phyloP scores from a whole-genome alignment of 2,797 vertebrate species.

The Malurus splendens region DNA sequence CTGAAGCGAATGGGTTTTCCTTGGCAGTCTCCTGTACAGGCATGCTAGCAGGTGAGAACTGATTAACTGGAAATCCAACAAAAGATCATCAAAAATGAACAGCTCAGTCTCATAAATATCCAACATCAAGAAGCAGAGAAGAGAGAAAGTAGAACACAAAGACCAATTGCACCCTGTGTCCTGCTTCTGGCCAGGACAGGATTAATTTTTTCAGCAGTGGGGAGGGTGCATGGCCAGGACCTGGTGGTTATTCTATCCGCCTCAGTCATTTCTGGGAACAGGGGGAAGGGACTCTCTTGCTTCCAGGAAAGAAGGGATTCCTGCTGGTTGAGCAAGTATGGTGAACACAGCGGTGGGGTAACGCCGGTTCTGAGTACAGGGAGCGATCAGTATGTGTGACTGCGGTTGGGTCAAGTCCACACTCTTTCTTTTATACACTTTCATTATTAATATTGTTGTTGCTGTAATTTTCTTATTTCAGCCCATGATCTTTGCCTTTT shows the following conservation, averaged over 20 bases:
- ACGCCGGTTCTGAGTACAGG: background rate
- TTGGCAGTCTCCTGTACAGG: background rate
- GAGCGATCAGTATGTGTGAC: background rate
- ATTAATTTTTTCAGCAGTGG: background rate
- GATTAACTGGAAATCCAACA: background rate
- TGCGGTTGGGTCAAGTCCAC: background rate
- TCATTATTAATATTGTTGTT: background rate
- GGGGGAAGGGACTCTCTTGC: background rate
- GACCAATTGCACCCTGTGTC: background rate
- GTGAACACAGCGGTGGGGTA: background rate
- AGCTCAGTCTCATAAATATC: background rate
- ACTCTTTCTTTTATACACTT: background rate
- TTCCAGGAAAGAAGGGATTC: background rate
- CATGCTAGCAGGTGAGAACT: background rate
- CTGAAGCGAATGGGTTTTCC: background rate
- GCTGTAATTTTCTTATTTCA: background rate
- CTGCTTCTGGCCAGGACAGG: background rate
- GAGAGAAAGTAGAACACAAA: background rate
- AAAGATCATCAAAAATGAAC: background rate
- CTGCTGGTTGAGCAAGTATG: fast-evolving
- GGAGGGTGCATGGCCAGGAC: background rate
- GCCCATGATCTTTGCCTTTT: background rate
- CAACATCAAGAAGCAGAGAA: background rate
- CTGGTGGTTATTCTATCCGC: background rate
- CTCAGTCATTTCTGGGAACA: background rate